Conservation (phyloP, 2,888 invertebrate genomes). For the Macrophya annulata region DNA sequence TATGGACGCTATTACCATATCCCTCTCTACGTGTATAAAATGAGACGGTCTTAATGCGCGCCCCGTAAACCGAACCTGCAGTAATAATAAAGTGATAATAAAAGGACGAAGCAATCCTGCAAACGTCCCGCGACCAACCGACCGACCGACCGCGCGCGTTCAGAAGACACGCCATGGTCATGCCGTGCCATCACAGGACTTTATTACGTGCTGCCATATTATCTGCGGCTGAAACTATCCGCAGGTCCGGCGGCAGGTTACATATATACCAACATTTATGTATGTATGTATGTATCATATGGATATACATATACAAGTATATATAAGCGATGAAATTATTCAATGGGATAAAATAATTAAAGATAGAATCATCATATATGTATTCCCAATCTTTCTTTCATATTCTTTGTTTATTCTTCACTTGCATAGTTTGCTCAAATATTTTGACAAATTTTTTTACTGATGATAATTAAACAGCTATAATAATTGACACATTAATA, state of each 20-base stretch:
- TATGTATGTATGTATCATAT: too few relatives aligned
- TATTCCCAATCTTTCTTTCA: too few relatives aligned
- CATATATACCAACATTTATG: too few relatives aligned
- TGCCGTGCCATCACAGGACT: slow-evolving; percentile 63
- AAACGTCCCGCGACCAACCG: background rate
- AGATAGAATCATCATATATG: background rate
- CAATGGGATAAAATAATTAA: background rate
- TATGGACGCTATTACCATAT: slow-evolving; percentile 52
- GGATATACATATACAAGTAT: too few relatives aligned
- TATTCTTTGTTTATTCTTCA: too few relatives aligned
- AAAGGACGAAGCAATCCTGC: slow-evolving; percentile 69
- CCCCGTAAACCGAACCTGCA: slow-evolving; percentile 70
- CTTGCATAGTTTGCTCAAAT: too few relatives aligned
- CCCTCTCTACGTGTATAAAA: slow-evolving; percentile 2
- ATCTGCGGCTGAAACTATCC: slow-evolving; percentile 60
- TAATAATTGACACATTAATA: background rate
- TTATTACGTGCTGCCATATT: slow-evolving; percentile 72
- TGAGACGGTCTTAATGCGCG: slow-evolving; percentile 44
- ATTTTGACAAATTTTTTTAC: background rate
- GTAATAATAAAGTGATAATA: slow-evolving; percentile 77
- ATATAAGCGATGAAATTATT: background rate
- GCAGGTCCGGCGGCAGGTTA: background rate
- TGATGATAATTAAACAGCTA: background rate
- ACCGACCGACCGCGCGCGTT: slow-evolving; percentile 57
- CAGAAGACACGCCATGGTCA: slow-evolving; percentile 66